These are phyloP conservation scores for Heterotilapia buettikoferi DNA, from an alignment of 2,113 vertebrate genomes.

Conservation along the genomic window DNA sequence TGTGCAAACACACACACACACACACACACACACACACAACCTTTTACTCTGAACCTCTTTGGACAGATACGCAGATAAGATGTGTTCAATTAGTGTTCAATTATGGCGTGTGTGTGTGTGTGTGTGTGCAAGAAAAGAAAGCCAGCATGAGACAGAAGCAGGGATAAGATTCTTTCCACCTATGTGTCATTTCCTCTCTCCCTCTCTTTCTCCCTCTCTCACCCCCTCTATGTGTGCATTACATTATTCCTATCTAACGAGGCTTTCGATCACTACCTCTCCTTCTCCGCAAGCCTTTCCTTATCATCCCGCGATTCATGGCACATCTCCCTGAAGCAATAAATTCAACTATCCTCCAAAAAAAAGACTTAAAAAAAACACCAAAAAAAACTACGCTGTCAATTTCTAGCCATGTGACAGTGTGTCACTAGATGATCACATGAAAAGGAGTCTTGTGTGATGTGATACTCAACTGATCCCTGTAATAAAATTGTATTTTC, in stretches of 20 bases:
- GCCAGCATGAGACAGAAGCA: slow-evolving; percentile 20
- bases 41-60: slow-evolving; percentile 34
- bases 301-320: background rate
- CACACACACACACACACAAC: background rate
- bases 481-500: background rate
- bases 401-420: background rate
- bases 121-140: background rate
- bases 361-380: background rate
- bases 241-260: slow-evolving; percentile 7
- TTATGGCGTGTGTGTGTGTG: background rate
- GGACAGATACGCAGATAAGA: slow-evolving; percentile 32
- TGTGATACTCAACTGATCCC: background rate
- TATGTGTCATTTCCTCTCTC: slow-evolving; percentile 51
- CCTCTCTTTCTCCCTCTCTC: background rate
- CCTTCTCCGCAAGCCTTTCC: background rate
- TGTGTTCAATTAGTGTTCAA: slow-evolving; percentile 46
- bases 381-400: background rate
- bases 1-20: background rate
- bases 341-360: background rate
- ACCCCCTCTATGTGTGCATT: background rate
- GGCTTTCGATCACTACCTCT: background rate
- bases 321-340: background rate
- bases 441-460: background rate
- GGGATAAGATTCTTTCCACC: slow-evolving; percentile 58
- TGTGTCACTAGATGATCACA: background rate